phyloP scores from a whole-genome alignment of 2,797 vertebrate genomes.

The Cottoperca gobio region DNA sequence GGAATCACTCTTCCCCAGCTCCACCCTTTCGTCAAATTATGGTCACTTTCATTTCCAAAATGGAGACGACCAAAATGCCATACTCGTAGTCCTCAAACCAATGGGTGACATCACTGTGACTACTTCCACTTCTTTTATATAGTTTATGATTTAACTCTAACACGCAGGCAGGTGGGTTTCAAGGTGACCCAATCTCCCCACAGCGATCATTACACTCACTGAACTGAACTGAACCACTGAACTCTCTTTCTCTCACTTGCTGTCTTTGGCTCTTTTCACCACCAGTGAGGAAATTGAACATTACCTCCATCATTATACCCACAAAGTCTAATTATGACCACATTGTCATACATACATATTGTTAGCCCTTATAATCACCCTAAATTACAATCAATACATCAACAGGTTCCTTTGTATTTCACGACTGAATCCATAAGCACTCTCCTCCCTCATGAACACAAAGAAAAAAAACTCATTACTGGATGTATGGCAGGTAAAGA shows the following conservation, averaged over 20 bases:
- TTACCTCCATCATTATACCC: conserved; percentile 35
- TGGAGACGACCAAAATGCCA: no score
- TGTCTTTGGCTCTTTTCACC: conserved; percentile 4
- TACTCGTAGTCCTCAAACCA: no score
- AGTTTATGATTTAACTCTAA: no score
- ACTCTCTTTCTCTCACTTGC: not conserved
- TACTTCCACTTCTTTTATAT: no score
- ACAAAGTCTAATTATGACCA: conserved; percentile 39
- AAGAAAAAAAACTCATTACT: not conserved
- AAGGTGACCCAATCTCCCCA: not conserved
- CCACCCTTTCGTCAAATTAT: no score
- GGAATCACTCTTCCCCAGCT: no score
- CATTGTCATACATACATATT: conserved; percentile 7
- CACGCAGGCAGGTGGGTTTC: no score
- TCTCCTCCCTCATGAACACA: not conserved
- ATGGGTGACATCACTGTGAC: no score
- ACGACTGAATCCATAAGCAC: not conserved
- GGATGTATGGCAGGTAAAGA: not conserved
- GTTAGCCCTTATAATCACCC: conserved; percentile 1
- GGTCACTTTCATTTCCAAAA: no score
- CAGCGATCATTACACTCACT: not conserved
- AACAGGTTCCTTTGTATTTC: conserved; percentile 21
- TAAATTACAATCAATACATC: conserved; percentile 34
- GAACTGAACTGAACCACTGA: not conserved
- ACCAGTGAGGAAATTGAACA: conserved; percentile 21